Evolutionary conservation across 2,797 vertebrate genomes (phyloP).

Genomic region (Cephalopachus bancanus): DNA sequence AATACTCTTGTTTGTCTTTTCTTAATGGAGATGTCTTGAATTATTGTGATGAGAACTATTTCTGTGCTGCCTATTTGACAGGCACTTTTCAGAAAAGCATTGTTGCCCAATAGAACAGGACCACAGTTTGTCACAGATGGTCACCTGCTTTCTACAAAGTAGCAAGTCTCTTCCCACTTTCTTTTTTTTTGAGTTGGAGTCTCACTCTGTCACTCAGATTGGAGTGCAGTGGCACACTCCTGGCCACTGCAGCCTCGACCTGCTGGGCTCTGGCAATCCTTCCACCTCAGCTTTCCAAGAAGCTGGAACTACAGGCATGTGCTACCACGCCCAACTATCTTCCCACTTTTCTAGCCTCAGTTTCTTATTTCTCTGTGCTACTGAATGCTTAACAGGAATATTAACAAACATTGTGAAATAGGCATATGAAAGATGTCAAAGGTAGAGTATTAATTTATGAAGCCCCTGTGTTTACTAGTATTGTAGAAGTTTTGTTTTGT

Average conservation of each 20-base stretch:
- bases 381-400: slow-evolving; percentile 13
- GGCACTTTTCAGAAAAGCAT: slow-evolving; percentile 47
- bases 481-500: slow-evolving; percentile 43
- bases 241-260: too few relatives aligned
- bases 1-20: slow-evolving; percentile 63
- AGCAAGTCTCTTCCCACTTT: slow-evolving; percentile 33
- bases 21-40: background rate
- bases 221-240: too few relatives aligned
- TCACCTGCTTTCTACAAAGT: slow-evolving; percentile 42
- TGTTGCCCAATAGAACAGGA: slow-evolving; percentile 15
- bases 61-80: slow-evolving; percentile 21
- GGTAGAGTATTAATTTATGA: slow-evolving; percentile 55
- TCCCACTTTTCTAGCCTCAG: slow-evolving; percentile 24
- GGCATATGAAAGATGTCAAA: slow-evolving; percentile 30
- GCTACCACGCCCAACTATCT: too few relatives aligned
- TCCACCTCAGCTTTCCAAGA: too few relatives aligned
- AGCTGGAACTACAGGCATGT: too few relatives aligned
- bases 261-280: too few relatives aligned
- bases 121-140: background rate
- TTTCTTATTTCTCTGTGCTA: slow-evolving; percentile 61
- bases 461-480: background rate
- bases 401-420: slow-evolving; percentile 28
- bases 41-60: slow-evolving; percentile 19
- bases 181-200: too few relatives aligned
- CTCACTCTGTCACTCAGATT: too few relatives aligned